Evolutionary conservation across 2,797 vertebrate species (phyloP), one percentile per base, ranked within the genome.

Genomic region (Xenops minutus): DNA sequence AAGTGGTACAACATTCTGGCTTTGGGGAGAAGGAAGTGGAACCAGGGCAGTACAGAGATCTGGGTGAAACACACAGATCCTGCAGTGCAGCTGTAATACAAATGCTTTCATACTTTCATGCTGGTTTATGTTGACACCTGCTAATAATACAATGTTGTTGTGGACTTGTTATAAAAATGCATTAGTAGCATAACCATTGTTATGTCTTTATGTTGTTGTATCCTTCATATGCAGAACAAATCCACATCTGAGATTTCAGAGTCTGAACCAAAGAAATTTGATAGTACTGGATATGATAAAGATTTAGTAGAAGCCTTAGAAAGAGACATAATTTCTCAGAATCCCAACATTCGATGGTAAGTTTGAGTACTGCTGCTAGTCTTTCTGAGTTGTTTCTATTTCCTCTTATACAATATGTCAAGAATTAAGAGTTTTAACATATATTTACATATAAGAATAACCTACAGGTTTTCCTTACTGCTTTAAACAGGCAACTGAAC

Each of bases 281-380:
- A 99, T 72, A 98, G 99, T 74, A 98, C 98, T 34, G 99, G 99
- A 84, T 99, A 99, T 67, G 99, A 99, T 97, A 99, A 99, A 97
- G 99, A 99, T 92, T 98, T 99, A n/a, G 99, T 99, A 86, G 99
- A 99, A 92, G 98, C 99, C 88, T 97, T 99, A 97, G 99, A 99
- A 97, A 98, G 99, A 98, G 99, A 99, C 93, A 99, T 99, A 21
- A 99, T 99, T 97, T 99, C 99, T 78, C 99, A 99, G 97, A 99
- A 99, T 97, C 99, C 99, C 79, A 99, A 99, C 63, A 97, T 99
- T 68, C 99, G 98, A 97, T 99, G 99, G 99, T 99, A 96, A 84
- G 98, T 98, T 41, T 71, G 62, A 87, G 46, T 63, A n/a, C 22
- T 81, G 51, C 54, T 91, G 24, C 34, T n/a, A 32, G 13, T 76